phyloP scores from a whole-genome alignment of 2,113 vertebrate species.

The Typhlomys cinereus region DNA sequence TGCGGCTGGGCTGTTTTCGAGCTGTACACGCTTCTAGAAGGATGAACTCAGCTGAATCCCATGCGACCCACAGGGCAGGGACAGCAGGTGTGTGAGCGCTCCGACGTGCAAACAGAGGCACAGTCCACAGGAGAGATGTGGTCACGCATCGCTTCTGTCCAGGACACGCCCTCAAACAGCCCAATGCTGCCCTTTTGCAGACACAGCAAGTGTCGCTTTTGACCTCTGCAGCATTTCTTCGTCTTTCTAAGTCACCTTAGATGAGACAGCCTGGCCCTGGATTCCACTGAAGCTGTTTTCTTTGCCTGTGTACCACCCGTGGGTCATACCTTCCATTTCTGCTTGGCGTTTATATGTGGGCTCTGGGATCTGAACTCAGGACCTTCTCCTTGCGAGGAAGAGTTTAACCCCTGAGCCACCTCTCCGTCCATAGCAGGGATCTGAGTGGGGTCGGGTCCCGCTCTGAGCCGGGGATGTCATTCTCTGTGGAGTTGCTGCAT shows the following conservation, averaged over 20 bases:
- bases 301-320: neutral
- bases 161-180: neutral
- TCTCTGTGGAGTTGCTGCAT: neutral
- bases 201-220: neutral
- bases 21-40: too few species aligned
- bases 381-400: too few species aligned
- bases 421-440: neutral
- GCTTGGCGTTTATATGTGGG: too few species aligned
- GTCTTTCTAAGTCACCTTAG: neutral
- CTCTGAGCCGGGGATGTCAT: neutral
- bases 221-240: neutral
- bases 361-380: too few species aligned
- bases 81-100: accelerated
- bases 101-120: accelerated
- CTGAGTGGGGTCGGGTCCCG: accelerated
- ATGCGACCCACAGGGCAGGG: accelerated
- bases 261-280: neutral
- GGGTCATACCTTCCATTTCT: neutral
- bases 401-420: too few species aligned
- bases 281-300: accelerated
- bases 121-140: neutral
- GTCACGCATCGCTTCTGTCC: accelerated
- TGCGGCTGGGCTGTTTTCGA: neutral
- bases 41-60: neutral
- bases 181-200: too few species aligned